Base-by-base conservation (phyloP, 2,113 vertebrate genomes). In the Morone saxatilis region DNA sequence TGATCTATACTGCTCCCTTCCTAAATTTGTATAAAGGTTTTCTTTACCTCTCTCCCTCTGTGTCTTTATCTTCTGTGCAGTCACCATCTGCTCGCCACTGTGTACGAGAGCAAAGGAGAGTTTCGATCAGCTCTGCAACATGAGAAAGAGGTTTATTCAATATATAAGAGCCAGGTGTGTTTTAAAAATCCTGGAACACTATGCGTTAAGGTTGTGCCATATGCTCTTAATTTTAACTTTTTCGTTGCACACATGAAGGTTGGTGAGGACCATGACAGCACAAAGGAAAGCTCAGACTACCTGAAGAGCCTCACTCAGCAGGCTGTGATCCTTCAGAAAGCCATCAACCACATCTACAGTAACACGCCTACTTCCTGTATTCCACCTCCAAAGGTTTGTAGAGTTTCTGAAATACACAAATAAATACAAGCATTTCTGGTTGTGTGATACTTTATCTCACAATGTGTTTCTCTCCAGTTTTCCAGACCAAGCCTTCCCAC, bases 281-380 rank as follows among this genome's bases (percentile, higher is more conserved):
- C 96, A 71, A 96, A 94, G 94, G 96, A 98, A 88, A 99, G 97
- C 94, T 98, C 96, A 0, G 96, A 97, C 93, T 98, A 98, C 95
- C 94, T 99, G 94, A 97, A 97, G 89, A 96, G 96, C 81, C 97
- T 99, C 90, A 99, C 97, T 3, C 96, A 98, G 94, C 97, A 98
- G 76, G 97, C 96, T 0, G 97, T 98, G 1, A 95, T 96, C 75
- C 94, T 98, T 71, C 97, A 99, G 93, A 97, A 96, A 92, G 97
- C 97, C 77, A 96, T 99, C 95, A 97, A 98, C 0, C 96, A 97
- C 76, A 96, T 97, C 82, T 97, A 97, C 94, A 97, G 96, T 84
- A 96, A 96, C 0, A 96, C 96, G 89, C 95, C 96, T 76, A 96
- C 93, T 0, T 94, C 96, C 56, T 96, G 95, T 91, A 95, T 97